phyloP scores from a whole-genome alignment of 2,888 invertebrate genomes.

The Cantharis flavilabris region DNA sequence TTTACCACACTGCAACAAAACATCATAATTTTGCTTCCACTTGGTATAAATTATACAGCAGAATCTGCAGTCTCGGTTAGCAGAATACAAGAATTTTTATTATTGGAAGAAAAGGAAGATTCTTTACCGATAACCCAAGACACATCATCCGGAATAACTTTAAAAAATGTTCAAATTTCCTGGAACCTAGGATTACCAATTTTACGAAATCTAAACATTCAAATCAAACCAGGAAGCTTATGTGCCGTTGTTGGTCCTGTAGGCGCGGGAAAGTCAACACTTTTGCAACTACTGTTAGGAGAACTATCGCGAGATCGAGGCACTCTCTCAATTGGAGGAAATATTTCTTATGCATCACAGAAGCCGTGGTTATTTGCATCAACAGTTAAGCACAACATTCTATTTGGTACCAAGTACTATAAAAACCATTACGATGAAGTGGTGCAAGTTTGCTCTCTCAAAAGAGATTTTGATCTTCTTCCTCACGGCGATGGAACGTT shows the following conservation, averaged over 20 bases:
- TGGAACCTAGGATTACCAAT: slow-evolving; percentile 39
- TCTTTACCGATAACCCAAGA: slow-evolving; percentile 32
- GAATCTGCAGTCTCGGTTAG: slow-evolving; percentile 61
- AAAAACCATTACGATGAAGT: slow-evolving; percentile 57
- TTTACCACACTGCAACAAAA: slow-evolving; percentile 57
- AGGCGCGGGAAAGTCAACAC: too few relatives aligned
- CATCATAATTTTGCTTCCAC: slow-evolving; percentile 64
- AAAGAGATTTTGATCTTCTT: slow-evolving; percentile 67
- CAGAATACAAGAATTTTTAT: slow-evolving; percentile 61
- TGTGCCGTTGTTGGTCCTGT: too few relatives aligned
- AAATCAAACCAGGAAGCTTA: slow-evolving; percentile 53
- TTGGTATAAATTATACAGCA: slow-evolving; percentile 62
- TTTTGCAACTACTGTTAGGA: slow-evolving; percentile 31
- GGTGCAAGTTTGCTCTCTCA: slow-evolving; percentile 63
- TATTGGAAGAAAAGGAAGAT: slow-evolving; percentile 59
- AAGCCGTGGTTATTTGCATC: slow-evolving; percentile 68
- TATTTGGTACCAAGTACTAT: slow-evolving; percentile 64
- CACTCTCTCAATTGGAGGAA: slow-evolving; percentile 59
- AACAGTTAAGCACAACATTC: slow-evolving; percentile 69
- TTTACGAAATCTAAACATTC: slow-evolving; percentile 53
- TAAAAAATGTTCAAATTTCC: slow-evolving; percentile 41
- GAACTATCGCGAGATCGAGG: slow-evolving; percentile 63
- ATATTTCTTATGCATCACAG: slow-evolving; percentile 65
- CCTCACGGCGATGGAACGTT: slow-evolving; percentile 60
- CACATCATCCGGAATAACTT: slow-evolving; percentile 31